Evolutionary conservation across 2,113 vertebrate species (phyloP).

Genomic region (Notarius lentiginosus): DNA sequence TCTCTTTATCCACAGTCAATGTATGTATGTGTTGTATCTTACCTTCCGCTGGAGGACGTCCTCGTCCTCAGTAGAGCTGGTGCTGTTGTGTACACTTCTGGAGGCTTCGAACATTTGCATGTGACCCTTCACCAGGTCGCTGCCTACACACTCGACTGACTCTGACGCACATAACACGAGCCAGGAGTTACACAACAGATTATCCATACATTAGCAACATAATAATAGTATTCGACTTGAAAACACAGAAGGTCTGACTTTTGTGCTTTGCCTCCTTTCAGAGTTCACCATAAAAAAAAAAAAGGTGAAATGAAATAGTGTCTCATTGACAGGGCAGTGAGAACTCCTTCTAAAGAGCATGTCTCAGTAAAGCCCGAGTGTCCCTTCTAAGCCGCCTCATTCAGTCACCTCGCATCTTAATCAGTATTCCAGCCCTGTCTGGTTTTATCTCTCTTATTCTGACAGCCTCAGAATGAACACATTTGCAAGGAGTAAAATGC

Average conservation of each 20-base stretch:
- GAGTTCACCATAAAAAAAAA: background rate
- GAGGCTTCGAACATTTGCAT: slow-evolving; percentile 68
- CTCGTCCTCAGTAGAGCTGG: slow-evolving; percentile 83
- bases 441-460: slow-evolving; percentile 46
- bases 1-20: background rate
- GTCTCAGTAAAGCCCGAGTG: slow-evolving; percentile 17
- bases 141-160: slow-evolving; percentile 77
- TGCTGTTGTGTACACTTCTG: slow-evolving; percentile 73
- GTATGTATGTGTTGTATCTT: slow-evolving; percentile 45
- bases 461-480: slow-evolving; percentile 17
- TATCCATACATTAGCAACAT: slow-evolving; percentile 1
- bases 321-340: slow-evolving; percentile 13
- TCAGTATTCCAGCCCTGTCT: slow-evolving; percentile 52
- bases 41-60: slow-evolving; percentile 81
- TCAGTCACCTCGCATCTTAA: slow-evolving; percentile 54
- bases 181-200: slow-evolving; percentile 3
- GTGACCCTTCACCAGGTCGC: slow-evolving; percentile 76
- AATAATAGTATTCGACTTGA: background rate
- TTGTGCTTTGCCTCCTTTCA: slow-evolving; percentile 1
- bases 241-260: slow-evolving; percentile 15
- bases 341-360: slow-evolving; percentile 5
- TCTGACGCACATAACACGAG: slow-evolving; percentile 60
- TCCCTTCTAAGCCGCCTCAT: slow-evolving; percentile 41
- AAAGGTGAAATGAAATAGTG: slow-evolving; percentile 1
- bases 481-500: slow-evolving; percentile 37